Evolutionary conservation across 2,113 vertebrate genomes (phyloP), one percentile per base, ranked within the genome.

Genomic region (Echinops telfairi): DNA sequence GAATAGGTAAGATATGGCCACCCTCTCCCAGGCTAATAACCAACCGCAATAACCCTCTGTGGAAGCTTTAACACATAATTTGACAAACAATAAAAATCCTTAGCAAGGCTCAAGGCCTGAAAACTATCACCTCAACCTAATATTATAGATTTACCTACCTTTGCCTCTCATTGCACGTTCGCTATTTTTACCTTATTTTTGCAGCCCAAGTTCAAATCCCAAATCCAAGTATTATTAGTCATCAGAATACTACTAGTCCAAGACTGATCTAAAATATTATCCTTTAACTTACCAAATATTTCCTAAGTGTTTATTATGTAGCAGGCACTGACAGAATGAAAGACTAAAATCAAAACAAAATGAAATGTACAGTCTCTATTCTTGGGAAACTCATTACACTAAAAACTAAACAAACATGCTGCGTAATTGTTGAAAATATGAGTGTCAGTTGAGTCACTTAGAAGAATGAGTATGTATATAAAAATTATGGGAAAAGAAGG

Each of bases 51-150:
- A 6, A 14, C 9, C 47, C 53, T 82, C 3, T 66, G 12, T 6
- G 89, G 33, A 93, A 47, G 6, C 4, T 89, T 92, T 71, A 12
- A 27, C 81, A 64, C 70, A 57, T 90, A 43, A 64, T 76, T 79
- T 84, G 36, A 31, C 68, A 77, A 47, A 8, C 11, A 80, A 38
- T 70, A 38, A 70, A 70, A 95, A 53, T 58, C 16, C 7, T 75
- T 33, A 89, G 20, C 25, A 76, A 84, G 78, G 17, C 43, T 86
- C 29, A 73, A 78, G 25, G 53, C 58, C 53, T 36, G 31, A 22
- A 78, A 40, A 40, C 2, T 38, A 60, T 79, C 20, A 40, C 57
- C 43, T 60, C 22, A 31, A 15, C 47, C 12, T 53, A 53, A 53
- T 53, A 7, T 53, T 53, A 53, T 53, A 53, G 47, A 53, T 53